A percentile compares a stretch with the other conserved stretches of the same genome.
Conservation (phyloP, 2,888 invertebrate species). For the Melinaea menophilus region DNA sequence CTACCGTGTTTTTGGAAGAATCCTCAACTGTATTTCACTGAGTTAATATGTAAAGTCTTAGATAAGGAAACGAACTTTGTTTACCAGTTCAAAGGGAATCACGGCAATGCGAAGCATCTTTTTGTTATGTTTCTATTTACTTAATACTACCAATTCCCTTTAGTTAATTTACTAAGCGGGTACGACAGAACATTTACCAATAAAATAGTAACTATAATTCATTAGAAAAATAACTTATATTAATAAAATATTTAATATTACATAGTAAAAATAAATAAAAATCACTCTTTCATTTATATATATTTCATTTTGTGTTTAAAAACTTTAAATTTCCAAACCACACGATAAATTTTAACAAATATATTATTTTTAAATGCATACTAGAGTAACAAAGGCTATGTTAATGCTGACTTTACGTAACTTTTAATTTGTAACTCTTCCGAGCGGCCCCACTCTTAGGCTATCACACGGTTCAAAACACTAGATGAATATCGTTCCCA, state of each 20-base stretch:
- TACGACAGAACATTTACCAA: too few species aligned
- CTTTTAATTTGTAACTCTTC: constrained; percentile 32
- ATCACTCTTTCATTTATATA: too few species aligned
- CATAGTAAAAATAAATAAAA: too few species aligned
- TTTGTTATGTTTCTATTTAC: not conserved
- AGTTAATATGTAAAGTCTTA: constrained; percentile 54
- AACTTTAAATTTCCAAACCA: not conserved
- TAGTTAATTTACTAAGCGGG: not conserved
- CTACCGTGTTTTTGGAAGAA: constrained; percentile 61
- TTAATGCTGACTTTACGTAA: constrained; percentile 30
- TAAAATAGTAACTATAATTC: too few species aligned
- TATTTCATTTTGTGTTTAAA: too few species aligned
- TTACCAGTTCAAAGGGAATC: not conserved
- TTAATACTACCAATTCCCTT: not conserved
- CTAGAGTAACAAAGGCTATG: constrained; percentile 24
- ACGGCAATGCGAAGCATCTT: not conserved
- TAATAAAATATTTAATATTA: too few species aligned
- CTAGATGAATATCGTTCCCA: too few species aligned
- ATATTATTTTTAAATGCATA: constrained; percentile 21
- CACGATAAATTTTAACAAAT: not conserved
- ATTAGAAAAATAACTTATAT: too few species aligned
- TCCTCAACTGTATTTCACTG: constrained; percentile 44
- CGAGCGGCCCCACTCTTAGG: constrained; percentile 14
- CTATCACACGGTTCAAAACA: not conserved
- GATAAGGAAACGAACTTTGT: constrained; percentile 36